phyloP scores from a whole-genome alignment of 2,113 vertebrate species.

The Ophthalmolycus amberensis region DNA sequence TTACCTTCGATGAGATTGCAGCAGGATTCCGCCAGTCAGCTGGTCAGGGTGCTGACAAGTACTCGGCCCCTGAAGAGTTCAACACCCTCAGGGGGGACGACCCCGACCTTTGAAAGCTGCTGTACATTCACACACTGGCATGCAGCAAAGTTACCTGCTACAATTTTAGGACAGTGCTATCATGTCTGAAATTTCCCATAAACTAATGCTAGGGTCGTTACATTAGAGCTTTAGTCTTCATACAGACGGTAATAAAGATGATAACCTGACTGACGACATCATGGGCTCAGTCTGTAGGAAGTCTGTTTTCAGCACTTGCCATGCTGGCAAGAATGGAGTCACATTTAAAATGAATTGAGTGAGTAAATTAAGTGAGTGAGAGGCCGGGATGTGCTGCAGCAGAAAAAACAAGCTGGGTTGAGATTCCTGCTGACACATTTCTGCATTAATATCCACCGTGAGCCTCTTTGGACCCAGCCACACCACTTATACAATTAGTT shows the following conservation, averaged over 20 bases:
- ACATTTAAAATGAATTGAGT: not conserved
- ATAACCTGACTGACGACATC: not conserved
- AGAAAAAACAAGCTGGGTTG: not conserved
- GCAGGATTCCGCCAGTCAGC: slow-evolving; percentile 89
- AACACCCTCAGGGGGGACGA: slow-evolving; percentile 88
- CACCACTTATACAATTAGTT: not conserved
- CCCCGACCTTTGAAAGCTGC: slow-evolving; percentile 74
- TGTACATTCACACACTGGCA: not conserved
- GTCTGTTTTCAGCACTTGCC: not conserved
- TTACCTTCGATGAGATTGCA: slow-evolving; percentile 93
- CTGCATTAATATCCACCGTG: not conserved
- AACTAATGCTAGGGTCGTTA: not conserved
- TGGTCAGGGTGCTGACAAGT: slow-evolving; percentile 79
- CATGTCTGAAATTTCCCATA: not conserved
- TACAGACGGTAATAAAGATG: not conserved
- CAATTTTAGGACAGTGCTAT: not conserved
- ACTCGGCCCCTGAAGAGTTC: slow-evolving; percentile 89
- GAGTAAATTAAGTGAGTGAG: not conserved
- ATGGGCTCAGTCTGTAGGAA: not conserved
- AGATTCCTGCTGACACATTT: not conserved
- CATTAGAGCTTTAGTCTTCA: not conserved
- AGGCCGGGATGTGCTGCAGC: not conserved
- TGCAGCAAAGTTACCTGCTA: not conserved
- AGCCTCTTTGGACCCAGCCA: not conserved
- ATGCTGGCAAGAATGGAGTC: not conserved